phyloP scores from a whole-genome alignment of 2,113 vertebrate genomes.

The Coturnix japonica region DNA sequence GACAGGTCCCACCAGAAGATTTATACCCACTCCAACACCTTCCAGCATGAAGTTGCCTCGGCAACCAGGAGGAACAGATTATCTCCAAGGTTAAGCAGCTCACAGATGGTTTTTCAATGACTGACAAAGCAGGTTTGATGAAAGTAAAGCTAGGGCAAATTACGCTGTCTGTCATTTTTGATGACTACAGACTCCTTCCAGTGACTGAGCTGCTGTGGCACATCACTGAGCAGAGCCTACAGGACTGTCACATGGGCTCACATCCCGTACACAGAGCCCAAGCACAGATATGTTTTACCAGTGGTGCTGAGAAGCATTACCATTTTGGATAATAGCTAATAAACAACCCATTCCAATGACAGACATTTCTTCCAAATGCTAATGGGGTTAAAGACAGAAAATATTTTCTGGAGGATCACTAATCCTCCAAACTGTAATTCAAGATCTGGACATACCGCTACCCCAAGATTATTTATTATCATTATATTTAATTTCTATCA shows the following conservation, averaged over 20 bases:
- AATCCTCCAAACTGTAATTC: background rate
- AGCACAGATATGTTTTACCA: background rate
- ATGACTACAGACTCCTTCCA: background rate
- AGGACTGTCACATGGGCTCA: accelerated
- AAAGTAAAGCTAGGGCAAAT: background rate
- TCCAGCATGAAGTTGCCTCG: background rate
- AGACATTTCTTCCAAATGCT: accelerated
- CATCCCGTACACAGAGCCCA: accelerated
- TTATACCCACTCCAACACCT: background rate
- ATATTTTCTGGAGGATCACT: background rate
- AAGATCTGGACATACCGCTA: background rate
- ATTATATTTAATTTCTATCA: background rate
- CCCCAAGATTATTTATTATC: background rate
- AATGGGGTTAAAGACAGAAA: background rate
- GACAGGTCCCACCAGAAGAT: background rate
- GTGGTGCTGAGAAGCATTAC: background rate
- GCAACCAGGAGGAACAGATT: background rate
- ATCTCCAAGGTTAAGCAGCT: slow-evolving; percentile 1
- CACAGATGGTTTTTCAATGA: background rate
- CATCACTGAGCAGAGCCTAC: background rate
- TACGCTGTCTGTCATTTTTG: background rate
- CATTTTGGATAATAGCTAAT: background rate
- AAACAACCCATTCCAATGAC: background rate
- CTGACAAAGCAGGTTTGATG: background rate
- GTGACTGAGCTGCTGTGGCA: background rate